A percentile compares a stretch with the other conserved stretches of the same genome.
These are phyloP conservation scores for Argopecten irradians DNA, from an alignment of 1,140 invertebrate species.

Conservation along the genomic window DNA sequence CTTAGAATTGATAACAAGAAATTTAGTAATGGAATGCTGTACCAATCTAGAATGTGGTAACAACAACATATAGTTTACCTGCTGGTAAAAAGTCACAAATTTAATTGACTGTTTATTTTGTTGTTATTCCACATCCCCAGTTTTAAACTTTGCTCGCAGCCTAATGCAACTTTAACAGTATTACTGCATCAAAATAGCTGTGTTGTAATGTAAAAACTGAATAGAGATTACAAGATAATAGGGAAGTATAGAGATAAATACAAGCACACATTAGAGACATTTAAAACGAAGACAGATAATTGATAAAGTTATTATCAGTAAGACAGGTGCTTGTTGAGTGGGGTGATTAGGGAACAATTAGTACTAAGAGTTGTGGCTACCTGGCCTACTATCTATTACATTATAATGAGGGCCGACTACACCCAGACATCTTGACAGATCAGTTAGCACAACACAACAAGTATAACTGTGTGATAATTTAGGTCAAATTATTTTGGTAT, in stretches of 20 bases:
- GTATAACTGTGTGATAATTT: no score
- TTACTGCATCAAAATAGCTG: not conserved
- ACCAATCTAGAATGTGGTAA: no score
- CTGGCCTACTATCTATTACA: not conserved
- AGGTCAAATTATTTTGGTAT: no score
- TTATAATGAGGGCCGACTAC: not conserved
- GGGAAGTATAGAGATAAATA: not conserved
- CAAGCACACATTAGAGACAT: not conserved
- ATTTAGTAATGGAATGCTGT: no score
- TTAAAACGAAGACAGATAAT: not conserved
- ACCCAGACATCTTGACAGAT: not conserved
- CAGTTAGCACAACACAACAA: no score
- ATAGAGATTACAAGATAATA: not conserved
- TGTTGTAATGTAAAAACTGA: not conserved
- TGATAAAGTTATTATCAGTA: not conserved
- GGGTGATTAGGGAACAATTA: not conserved
- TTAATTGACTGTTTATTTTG: not conserved
- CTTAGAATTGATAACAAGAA: no score
- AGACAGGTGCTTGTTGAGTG: conserved; percentile 5
- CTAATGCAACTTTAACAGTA: not conserved
- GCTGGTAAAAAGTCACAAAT: not conserved
- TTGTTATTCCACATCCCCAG: not conserved
- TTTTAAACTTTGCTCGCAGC: not conserved
- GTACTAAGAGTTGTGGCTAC: not conserved
- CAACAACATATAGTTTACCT: no score